Conservation (phyloP, 2,113 vertebrate species). For the Sinocyclocheilus grahami region DNA sequence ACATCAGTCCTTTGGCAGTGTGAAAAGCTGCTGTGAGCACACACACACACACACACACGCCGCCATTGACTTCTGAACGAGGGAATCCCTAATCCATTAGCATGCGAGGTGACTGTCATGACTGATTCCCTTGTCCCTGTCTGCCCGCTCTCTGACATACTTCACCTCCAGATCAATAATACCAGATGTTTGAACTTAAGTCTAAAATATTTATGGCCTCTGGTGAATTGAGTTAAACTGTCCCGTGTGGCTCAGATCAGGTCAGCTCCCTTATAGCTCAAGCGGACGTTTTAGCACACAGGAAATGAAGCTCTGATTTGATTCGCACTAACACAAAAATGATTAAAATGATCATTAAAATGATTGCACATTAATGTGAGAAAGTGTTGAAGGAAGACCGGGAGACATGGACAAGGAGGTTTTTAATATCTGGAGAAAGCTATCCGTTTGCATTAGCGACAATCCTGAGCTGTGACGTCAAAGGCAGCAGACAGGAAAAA, state of each 20-base stretch:
- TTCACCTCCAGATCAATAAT: slow-evolving; percentile 32
- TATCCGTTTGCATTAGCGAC: not conserved
- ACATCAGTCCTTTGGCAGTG: slow-evolving; percentile 42
- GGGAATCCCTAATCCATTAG: slow-evolving; percentile 25
- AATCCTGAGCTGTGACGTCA: not conserved
- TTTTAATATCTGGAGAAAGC: not conserved
- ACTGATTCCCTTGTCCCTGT: slow-evolving; percentile 12
- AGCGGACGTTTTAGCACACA: not conserved
- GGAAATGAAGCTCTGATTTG: slow-evolving; percentile 14
- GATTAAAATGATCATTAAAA: slow-evolving; percentile 5
- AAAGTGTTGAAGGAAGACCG: not conserved
- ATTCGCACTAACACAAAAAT: not conserved
- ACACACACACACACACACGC: not conserved
- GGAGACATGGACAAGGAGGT: not conserved
- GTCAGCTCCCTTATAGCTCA: slow-evolving; percentile 20
- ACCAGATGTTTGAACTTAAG: slow-evolving; percentile 12
- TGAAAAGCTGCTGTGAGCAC: slow-evolving; percentile 2
- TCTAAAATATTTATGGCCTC: slow-evolving; percentile 32
- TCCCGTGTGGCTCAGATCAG: not conserved
- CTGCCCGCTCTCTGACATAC: slow-evolving; percentile 17
- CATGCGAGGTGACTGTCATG: slow-evolving; percentile 39
- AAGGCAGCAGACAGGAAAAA: not conserved
- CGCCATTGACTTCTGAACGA: not conserved
- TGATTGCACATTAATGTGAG: slow-evolving; percentile 24
- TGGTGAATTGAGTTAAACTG: slow-evolving; percentile 34